Evolutionary conservation across 2,113 vertebrate species (phyloP).

Genomic region (Tachuris rubrigastra): DNA sequence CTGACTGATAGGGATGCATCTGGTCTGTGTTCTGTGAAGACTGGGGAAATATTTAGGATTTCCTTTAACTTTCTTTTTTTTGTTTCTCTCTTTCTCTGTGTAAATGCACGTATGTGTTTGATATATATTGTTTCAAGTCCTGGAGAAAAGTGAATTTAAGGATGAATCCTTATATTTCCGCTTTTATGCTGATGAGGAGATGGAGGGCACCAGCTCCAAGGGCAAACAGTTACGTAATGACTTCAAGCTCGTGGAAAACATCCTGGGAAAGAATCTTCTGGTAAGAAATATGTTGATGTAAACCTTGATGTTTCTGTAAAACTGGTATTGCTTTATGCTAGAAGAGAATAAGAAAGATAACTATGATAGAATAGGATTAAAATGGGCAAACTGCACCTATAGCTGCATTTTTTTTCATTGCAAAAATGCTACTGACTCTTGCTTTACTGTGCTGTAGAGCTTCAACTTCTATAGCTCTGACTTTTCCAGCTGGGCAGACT

Average conservation of each 20-base stretch:
- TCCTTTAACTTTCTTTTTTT: not conserved
- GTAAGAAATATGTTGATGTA: constrained; percentile 72
- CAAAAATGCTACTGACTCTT: not conserved
- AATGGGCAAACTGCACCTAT: not conserved
- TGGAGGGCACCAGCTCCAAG: constrained; percentile 90
- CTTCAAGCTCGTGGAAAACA: constrained; percentile 96
- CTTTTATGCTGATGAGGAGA: constrained; percentile 97
- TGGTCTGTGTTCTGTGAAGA: not conserved
- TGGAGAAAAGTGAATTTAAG: constrained; percentile 98
- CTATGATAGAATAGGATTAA: not conserved
- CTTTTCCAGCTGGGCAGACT: not conserved
- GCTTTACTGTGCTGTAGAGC: not conserved
- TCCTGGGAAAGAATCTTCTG: constrained; percentile 91
- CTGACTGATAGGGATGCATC: not conserved
- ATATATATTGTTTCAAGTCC: constrained; percentile 74
- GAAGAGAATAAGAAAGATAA: not conserved
- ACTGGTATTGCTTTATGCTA: not conserved
- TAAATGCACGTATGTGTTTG: not conserved
- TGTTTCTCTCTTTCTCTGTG: not conserved
- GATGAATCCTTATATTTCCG: constrained; percentile 98
- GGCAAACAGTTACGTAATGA: constrained; percentile 92
- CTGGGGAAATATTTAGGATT: not conserved
- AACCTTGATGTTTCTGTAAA: not conserved
- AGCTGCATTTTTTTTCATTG: not conserved
- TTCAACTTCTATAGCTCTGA: not conserved